A percentile compares a stretch with the other conserved stretches of the same genome.
Evolutionary conservation across 2,113 vertebrate species (phyloP).

Genomic region (Podocnemis expansa): DNA sequence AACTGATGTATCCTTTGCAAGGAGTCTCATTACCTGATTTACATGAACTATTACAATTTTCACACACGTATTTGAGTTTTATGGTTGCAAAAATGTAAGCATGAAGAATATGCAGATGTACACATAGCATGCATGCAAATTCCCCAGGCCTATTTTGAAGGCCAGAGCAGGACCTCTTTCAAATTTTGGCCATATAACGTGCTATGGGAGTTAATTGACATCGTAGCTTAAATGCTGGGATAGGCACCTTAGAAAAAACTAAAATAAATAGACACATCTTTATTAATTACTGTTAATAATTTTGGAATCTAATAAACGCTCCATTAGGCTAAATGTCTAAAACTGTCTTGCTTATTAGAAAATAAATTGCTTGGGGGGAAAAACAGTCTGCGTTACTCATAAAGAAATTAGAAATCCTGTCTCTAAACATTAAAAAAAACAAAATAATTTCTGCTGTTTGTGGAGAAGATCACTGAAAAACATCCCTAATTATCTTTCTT

Average conservation of each 20-base stretch:
- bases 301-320: background rate
- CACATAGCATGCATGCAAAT: accelerated
- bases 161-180: background rate
- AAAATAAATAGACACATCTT: accelerated
- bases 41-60: background rate
- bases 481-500: accelerated
- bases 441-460: background rate
- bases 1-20: background rate
- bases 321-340: background rate
- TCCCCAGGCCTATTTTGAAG: background rate
- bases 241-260: accelerated
- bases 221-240: background rate
- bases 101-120: accelerated
- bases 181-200: background rate
- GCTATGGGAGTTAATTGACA: background rate
- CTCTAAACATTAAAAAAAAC: background rate
- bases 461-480: background rate
- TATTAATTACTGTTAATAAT: background rate
- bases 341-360: background rate
- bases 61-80: background rate
- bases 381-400: background rate
- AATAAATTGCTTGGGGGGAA: background rate
- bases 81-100: background rate
- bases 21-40: background rate
- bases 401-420: background rate